A percentile compares a stretch with the other conserved stretches of the same genome.
phyloP scores from a whole-genome alignment of 2,888 invertebrate genomes.

The Macaria notata region DNA sequence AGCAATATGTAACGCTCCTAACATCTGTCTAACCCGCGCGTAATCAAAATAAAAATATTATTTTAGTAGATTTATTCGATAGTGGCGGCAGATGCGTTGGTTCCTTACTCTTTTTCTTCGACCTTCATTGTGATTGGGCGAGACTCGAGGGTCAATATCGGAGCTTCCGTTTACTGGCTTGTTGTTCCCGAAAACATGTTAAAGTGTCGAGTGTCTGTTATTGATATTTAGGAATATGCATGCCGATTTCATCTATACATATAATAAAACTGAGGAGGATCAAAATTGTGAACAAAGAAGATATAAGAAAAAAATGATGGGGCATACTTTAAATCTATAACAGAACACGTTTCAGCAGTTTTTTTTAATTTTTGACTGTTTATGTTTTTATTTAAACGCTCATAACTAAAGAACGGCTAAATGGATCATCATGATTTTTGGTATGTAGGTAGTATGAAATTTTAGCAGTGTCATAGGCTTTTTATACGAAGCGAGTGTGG shows the following conservation, averaged over 20 bases:
- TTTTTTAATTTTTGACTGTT: too few species aligned
- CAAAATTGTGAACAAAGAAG: too few species aligned
- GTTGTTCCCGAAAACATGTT: constrained; percentile 40
- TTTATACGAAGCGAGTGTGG: too few species aligned
- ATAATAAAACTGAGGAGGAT: too few species aligned
- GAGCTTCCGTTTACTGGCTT: constrained; percentile 69
- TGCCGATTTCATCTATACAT: not conserved
- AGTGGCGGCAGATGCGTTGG: constrained; percentile 76
- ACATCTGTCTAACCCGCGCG: constrained; percentile 78
- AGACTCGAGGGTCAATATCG: constrained; percentile 71
- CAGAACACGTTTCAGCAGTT: too few species aligned
- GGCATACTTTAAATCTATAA: too few species aligned
- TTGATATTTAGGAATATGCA: not conserved
- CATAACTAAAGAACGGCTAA: too few species aligned
- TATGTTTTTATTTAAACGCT: too few species aligned
- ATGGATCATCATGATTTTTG: too few species aligned
- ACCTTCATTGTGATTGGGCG: constrained; percentile 61
- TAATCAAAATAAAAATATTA: constrained; percentile 82
- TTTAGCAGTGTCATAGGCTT: too few species aligned
- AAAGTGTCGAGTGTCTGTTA: constrained; percentile 3
- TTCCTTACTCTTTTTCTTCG: constrained; percentile 65
- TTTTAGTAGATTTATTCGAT: constrained; percentile 81
- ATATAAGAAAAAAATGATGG: too few species aligned
- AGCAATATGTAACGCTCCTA: constrained; percentile 51
- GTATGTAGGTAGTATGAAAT: too few species aligned